Evolutionary conservation across 2,797 vertebrate genomes (phyloP).

Genomic region (Ambastaia sidthimunki): DNA sequence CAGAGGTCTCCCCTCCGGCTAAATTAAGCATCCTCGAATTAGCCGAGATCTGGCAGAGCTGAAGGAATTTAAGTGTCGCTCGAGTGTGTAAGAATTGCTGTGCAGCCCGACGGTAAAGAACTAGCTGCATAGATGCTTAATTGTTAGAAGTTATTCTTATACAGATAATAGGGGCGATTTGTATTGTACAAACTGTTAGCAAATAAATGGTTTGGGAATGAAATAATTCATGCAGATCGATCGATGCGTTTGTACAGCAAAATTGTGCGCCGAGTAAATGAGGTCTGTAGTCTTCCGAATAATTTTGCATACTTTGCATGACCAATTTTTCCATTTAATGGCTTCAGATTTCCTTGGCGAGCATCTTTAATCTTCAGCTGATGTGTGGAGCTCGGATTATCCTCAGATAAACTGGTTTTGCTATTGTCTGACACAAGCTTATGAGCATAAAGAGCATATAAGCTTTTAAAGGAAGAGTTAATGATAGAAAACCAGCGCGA

Average conservation of each 20-base stretch:
- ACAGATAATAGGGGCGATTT: neutral
- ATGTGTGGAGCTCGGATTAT: slow-evolving; percentile 36
- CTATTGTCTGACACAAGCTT: slow-evolving; percentile 30
- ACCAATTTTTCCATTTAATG: slow-evolving; percentile 31
- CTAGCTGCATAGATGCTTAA: neutral
- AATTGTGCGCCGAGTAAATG: slow-evolving; percentile 35
- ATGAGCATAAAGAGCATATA: slow-evolving; percentile 7
- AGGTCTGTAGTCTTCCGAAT: slow-evolving; percentile 30
- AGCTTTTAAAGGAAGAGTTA: slow-evolving; percentile 26
- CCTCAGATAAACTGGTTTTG: slow-evolving; percentile 29
- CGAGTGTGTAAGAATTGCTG: slow-evolving; percentile 1
- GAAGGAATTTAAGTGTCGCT: slow-evolving; percentile 22
- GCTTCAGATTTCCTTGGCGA: slow-evolving; percentile 20
- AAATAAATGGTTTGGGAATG: slow-evolving; percentile 35
- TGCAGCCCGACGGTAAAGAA: neutral
- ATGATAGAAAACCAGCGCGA: slow-evolving; percentile 26
- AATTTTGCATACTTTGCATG: slow-evolving; percentile 37
- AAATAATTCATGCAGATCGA: slow-evolving; percentile 15
- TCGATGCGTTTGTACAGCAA: slow-evolving; percentile 21
- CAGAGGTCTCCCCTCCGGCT: slow-evolving; percentile 36
- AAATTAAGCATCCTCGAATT: slow-evolving; percentile 45
- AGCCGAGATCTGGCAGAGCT: slow-evolving; percentile 35
- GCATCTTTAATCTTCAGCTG: slow-evolving; percentile 15
- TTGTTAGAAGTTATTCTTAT: slow-evolving; percentile 6
- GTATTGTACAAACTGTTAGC: slow-evolving; percentile 20